phyloP scores from a whole-genome alignment of 2,113 vertebrate genomes.

The Festucalex cinctus region DNA sequence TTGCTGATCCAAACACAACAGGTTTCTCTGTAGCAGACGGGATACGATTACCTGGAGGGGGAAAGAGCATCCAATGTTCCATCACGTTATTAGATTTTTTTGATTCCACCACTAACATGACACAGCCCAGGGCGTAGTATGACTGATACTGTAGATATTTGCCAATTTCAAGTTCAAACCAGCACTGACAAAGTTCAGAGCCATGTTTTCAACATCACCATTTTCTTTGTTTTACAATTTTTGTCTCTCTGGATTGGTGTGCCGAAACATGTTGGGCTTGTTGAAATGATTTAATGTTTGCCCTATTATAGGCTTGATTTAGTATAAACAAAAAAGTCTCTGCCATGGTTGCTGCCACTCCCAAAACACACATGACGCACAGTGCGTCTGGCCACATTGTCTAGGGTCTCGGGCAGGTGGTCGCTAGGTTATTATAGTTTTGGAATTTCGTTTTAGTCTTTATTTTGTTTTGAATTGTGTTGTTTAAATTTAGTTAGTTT shows the following conservation, averaged over 20 bases:
- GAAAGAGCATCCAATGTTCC: neutral
- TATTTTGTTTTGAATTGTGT: too few species aligned
- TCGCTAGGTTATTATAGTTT: too few species aligned
- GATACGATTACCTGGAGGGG: constrained; percentile 16
- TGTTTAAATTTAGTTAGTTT: too few species aligned
- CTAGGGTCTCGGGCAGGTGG: too few species aligned
- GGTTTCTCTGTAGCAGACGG: neutral
- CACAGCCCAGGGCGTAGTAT: neutral
- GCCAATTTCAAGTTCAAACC: constrained; percentile 16
- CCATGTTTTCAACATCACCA: neutral
- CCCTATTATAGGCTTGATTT: constrained; percentile 1
- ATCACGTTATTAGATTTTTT: neutral
- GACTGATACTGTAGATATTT: neutral
- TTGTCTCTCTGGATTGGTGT: neutral
- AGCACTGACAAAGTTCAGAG: constrained; percentile 12
- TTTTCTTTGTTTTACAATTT: neutral
- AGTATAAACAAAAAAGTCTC: constrained; percentile 57
- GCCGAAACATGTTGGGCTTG: constrained; percentile 14
- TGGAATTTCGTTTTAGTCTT: too few species aligned
- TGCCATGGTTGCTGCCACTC: constrained; percentile 59
- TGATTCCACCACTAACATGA: neutral
- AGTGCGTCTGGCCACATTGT: too few species aligned
- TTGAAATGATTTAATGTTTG: neutral
- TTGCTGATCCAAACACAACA: constrained; percentile 31
- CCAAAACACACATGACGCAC: too few species aligned